Evolutionary conservation across 2,797 vertebrate genomes (phyloP), one percentile per base, ranked within the genome.

Genomic region (Myotis planiceps): DNA sequence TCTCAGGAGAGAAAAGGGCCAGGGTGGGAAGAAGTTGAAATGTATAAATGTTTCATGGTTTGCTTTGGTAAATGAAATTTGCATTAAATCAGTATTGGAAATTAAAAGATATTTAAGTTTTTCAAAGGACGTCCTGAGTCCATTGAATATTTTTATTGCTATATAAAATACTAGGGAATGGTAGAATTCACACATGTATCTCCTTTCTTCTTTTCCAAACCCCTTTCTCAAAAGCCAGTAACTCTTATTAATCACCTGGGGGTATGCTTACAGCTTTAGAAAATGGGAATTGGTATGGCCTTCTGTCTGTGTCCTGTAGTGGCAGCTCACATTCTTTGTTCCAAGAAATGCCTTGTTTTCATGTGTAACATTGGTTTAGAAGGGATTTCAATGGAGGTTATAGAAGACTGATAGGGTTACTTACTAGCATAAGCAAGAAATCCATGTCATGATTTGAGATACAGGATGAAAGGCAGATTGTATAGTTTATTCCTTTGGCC

Each of bases 321-420:
- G 37, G 66, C 78, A 53, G 68, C 63, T 87, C 42, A 66, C 32
- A 15, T 90, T 81, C 89, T 83, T 97, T 93, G 74, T 95, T 93
- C 68, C 53, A 72, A 81, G 94, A 88, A 95, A 72, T 72, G 66
- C 29, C 49, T 81, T 96, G 80, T 88, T 95, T 95, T 93, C 49
- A 32, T 74, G 27, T 78, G 45, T 58, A 83, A 0, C 69, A 34
- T 72, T 55, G 0, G 9, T 83, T 83, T 71, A 72, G 63, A 95
- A 72, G 80, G 55, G 72, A 87, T 95, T n/a, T 96, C 72, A 84
- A 66, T 95, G 86, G 60, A 96, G 63, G 76, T 92, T 94, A 75
- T 81, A 14, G 49, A 87, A 88, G 71, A 80, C 83, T 71, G 85
- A 58, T 82, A 53, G 72, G 69, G 86, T 92, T 84, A 87, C 63